Conservation (phyloP, 2,888 invertebrate genomes). For the Oxycera nigricornis region DNA sequence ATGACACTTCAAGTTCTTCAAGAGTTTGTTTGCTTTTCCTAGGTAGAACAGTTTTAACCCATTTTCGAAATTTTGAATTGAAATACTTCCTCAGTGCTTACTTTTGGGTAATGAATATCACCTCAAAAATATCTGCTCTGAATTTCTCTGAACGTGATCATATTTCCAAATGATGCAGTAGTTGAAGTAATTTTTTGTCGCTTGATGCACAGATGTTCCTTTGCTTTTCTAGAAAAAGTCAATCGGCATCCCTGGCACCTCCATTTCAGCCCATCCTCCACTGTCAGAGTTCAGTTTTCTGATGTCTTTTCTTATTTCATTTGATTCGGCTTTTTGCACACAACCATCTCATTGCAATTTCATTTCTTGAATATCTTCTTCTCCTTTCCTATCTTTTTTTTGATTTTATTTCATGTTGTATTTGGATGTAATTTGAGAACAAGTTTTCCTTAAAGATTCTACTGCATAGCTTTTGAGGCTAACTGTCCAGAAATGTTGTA, state of each 20-base stretch:
- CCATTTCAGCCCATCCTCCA: background rate
- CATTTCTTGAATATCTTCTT: background rate
- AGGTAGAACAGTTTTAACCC: no score
- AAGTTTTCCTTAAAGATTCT: slow-evolving; percentile 21
- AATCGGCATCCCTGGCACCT: background rate
- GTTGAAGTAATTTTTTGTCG: no score
- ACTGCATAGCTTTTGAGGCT: slow-evolving; percentile 2
- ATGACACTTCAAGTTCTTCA: no score
- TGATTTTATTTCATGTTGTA: background rate
- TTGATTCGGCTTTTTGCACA: background rate
- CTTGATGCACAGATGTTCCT: no score
- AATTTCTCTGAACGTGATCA: no score
- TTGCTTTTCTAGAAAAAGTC: no score
- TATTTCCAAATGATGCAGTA: no score
- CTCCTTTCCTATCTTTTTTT: background rate
- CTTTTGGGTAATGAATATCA: no score
- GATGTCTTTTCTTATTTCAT: slow-evolving; percentile 11
- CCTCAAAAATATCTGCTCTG: no score
- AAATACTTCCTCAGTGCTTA: no score
- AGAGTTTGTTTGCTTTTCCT: no score
- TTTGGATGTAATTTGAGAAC: slow-evolving; percentile 30
- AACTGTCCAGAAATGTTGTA: background rate
- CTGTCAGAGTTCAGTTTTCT: slow-evolving; percentile 14
- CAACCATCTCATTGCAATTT: slow-evolving; percentile 11
- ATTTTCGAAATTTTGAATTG: no score